Evolutionary conservation across 2,888 invertebrate genomes (phyloP), one percentile per base, ranked within the genome.

Genomic region (Ferrisia virgata): DNA sequence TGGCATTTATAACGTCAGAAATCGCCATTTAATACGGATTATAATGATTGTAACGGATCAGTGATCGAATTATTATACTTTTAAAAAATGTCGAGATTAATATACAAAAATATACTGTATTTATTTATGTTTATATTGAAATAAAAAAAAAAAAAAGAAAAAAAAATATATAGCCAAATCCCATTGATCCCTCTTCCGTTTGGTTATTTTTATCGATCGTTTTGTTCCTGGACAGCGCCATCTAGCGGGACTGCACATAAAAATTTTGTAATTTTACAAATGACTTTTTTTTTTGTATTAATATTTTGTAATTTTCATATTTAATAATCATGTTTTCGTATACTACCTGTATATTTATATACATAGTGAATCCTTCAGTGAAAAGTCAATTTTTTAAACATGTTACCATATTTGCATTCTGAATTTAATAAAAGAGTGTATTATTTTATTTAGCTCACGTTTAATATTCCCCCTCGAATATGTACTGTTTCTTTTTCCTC

Each of bases 391-490:
- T 72, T 72, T 72, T 33, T 69, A 15, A 43, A 64, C 25, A 33
- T 72, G 72, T 72, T 72, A 72, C 72, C 72, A 72, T 33, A 25
- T 72, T 72, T 72, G 72, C 72, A 72, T 64, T 64, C 58, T 33
- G 47, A 47, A 15, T 43, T 47, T 18, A 40, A 28, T 64, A 5
- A 28, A 64, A 28, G 15, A 25, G 64, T 33, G 72, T 72, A 31
- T n/a, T 72, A 33, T 72, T 72, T 72, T 72, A 72, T 9, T 47
- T 47, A 3, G 36, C 72, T 72, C 36, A 72, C 69, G 69, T 64
- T 25, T 28, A 64, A 33, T 33, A 40, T 40, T 47, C 8, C 33
- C n/a, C 33, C 22, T 69, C 69, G 69, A 31, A 22, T 58, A 22
- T 69, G 31, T 69, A 31, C 69, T 31, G 28, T 9, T 69, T 25